Conservation (phyloP, 2,888 invertebrate species). For the Synergus japonicus region DNA sequence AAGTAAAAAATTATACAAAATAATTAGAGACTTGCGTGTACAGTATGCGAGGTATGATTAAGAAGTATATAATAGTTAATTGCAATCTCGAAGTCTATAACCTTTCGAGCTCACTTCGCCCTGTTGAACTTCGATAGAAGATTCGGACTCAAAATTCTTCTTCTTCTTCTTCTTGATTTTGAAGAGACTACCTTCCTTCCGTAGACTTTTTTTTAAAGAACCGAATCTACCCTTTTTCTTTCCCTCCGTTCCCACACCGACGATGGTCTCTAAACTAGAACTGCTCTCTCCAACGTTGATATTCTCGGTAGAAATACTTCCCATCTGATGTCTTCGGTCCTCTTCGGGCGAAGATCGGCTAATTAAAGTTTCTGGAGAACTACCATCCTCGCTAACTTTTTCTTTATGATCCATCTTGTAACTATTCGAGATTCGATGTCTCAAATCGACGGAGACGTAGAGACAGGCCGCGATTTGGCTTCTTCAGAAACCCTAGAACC, state of each 20-base stretch:
- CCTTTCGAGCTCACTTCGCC: slow-evolving; percentile 56
- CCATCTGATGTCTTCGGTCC: slow-evolving; percentile 58
- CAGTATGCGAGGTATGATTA: too few relatives aligned
- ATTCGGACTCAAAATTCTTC: slow-evolving; percentile 54
- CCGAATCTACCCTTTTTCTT: slow-evolving; percentile 65
- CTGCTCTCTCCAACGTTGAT: slow-evolving; percentile 66
- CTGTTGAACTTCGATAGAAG: slow-evolving; percentile 54
- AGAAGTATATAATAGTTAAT: not conserved
- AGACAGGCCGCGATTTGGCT: slow-evolving; percentile 59
- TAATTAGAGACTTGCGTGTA: not conserved
- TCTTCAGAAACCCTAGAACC: slow-evolving; percentile 68
- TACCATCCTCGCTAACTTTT: slow-evolving; percentile 66
- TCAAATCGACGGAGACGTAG: not conserved
- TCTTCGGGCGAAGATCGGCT: slow-evolving; percentile 69
- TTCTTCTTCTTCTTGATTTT: slow-evolving; percentile 65
- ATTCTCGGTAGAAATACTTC: slow-evolving; percentile 62
- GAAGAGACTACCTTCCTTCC: slow-evolving; percentile 68
- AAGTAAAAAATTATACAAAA: not conserved
- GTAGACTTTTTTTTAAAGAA: slow-evolving; percentile 67
- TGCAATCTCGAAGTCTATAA: slow-evolving; percentile 35
- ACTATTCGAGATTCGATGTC: slow-evolving; percentile 20
- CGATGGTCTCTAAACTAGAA: slow-evolving; percentile 69
- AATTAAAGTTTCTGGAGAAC: slow-evolving; percentile 69
- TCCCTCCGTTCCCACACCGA: slow-evolving; percentile 53
- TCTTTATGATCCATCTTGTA: slow-evolving; percentile 66